phyloP scores from a whole-genome alignment of 1,140 invertebrate species.

The Forficula auricularia region DNA sequence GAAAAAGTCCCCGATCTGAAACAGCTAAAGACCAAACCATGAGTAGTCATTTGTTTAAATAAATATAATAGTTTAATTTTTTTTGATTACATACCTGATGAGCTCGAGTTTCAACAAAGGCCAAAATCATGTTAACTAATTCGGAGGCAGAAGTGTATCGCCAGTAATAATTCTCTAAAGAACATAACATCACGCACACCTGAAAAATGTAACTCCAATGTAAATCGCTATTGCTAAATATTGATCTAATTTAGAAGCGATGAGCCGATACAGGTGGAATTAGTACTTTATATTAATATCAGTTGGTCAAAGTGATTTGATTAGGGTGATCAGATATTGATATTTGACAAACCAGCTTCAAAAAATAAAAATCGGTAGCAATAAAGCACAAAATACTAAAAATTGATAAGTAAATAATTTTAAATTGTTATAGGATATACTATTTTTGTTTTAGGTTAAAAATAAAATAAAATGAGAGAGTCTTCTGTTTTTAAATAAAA shows the following conservation, averaged over 20 bases:
- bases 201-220: conserved; percentile 21
- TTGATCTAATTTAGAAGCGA: conserved; percentile 6
- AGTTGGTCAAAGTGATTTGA: too few species aligned
- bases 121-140: conserved; percentile 82
- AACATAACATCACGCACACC: conserved; percentile 80
- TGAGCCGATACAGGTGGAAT: too few species aligned
- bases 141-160: conserved; percentile 84
- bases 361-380: too few species aligned
- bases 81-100: conserved; percentile 23
- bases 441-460: too few species aligned
- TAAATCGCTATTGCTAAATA: neutral
- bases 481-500: too few species aligned
- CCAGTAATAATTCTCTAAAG: conserved; percentile 89
- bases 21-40: conserved; percentile 37
- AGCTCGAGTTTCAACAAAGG: conserved; percentile 72
- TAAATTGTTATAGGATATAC: too few species aligned
- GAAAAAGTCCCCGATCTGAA: conserved; percentile 65
- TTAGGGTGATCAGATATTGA: too few species aligned
- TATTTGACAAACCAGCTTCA: too few species aligned
- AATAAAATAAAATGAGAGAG: too few species aligned
- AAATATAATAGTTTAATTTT: neutral
- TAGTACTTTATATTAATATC: too few species aligned
- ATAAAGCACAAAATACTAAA: too few species aligned
- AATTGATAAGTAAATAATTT: too few species aligned
- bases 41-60: neutral